These are phyloP conservation scores for Arizona elegans DNA, from an alignment of 2,113 vertebrate genomes.

Conservation along the genomic window DNA sequence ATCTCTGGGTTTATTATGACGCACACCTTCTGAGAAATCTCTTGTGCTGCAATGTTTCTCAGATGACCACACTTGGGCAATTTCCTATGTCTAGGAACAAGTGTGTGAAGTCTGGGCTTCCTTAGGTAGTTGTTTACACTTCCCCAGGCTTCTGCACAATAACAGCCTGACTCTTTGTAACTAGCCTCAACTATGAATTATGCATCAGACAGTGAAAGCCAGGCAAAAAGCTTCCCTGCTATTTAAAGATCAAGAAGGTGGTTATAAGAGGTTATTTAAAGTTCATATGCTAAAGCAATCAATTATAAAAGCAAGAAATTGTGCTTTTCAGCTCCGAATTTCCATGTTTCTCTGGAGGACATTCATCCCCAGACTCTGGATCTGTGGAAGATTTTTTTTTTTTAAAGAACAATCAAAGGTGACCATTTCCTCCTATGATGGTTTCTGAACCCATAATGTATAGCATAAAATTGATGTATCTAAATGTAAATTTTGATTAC, in stretches of 20 bases:
- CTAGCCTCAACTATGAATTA: not conserved
- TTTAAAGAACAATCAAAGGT: not conserved
- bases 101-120: conserved; percentile 1
- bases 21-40: conserved; percentile 5
- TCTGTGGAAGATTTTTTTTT: not conserved
- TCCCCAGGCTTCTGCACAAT: not conserved
- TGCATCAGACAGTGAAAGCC: not conserved
- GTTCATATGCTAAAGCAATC: not conserved
- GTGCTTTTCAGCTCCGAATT: not conserved
- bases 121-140: not conserved
- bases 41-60: conserved; percentile 1
- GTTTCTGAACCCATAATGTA: not conserved
- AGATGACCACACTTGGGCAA: not conserved
- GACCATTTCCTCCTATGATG: not conserved
- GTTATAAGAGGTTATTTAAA: not conserved
- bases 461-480: not conserved
- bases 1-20: not conserved
- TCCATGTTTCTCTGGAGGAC: not conserved
- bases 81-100: conserved; percentile 27
- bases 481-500: not conserved
- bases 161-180: not conserved
- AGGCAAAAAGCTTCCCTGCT: not conserved
- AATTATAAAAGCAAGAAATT: not conserved
- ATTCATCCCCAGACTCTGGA: not conserved
- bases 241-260: not conserved